A percentile compares a stretch with the other conserved stretches of the same genome.
Evolutionary conservation across 1,140 invertebrate genomes (phyloP).

Genomic region (Lepidurus packardi): DNA sequence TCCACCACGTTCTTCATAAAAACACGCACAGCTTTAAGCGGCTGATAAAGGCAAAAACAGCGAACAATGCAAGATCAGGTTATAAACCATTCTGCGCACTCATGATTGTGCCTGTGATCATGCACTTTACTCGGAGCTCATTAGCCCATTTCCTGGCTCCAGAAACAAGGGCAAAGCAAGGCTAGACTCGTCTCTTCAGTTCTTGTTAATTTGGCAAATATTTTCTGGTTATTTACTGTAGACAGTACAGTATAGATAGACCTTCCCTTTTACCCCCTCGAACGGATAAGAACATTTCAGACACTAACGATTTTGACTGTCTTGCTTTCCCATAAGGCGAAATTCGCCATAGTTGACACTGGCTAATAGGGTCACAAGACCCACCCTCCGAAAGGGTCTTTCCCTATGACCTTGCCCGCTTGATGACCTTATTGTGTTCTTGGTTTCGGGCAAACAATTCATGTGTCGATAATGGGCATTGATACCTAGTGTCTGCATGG

Average conservation of each 20-base stretch:
- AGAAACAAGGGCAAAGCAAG: neutral
- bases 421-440: slow-evolving; percentile 15
- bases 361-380: neutral
- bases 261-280: neutral
- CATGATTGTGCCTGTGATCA: neutral
- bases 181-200: neutral
- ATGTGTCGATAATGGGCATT: neutral
- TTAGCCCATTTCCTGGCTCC: neutral
- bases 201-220: neutral
- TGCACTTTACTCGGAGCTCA: neutral
- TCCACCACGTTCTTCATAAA: neutral
- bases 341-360: neutral
- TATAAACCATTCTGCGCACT: neutral
- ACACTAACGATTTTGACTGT: slow-evolving; percentile 6
- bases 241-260: neutral
- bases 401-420: neutral
- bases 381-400: neutral
- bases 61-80: neutral
- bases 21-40: neutral
- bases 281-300: neutral
- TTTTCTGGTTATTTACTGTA: neutral
- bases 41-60: no score
- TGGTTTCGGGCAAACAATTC: neutral
- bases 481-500: slow-evolving; percentile 5
- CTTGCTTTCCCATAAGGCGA: neutral